Base-by-base conservation (phyloP, 2,113 vertebrate species). In the Hirundichthys speculiger region DNA sequence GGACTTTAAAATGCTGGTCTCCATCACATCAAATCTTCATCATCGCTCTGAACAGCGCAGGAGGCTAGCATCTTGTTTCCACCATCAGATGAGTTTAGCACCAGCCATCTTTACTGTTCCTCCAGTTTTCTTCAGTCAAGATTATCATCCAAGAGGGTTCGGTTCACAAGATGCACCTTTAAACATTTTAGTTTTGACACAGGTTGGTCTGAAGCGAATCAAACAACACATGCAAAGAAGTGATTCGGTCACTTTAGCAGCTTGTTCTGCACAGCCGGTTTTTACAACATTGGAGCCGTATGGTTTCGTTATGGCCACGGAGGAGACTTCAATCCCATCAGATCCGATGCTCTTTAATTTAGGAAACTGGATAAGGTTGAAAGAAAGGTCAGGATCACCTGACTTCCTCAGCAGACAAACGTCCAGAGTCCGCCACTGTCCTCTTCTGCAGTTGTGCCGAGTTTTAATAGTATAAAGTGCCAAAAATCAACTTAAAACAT, bases 1-100 rank as follows among this genome's bases (percentile, higher is more conserved):
- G 18, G 74, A 76, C 54, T 47, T 69, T 80, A 58, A 79, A 65
- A 77, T 20, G 72, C 16, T 2, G 19, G 53, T 27, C 49, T 83
- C 64, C 40, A 61, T 60, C 63, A 50, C 49, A 39, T 74, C 70
- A 61, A 61, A 51, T 85, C 87, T 85, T 89, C 12, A 52, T 79
- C 53, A 43, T 78, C 41, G 39, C 25, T 64, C 47, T 66, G 49
- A 50, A 30, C 57, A 25, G 49, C 45, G 48, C 52, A 27, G 48
- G 30, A 40, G 18, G 24, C 59, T 9, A 15, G 61, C 56, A 11
- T 39, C 22, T 68, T 25, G 27, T 19, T 62, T 55, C 20, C 48
- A 48, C 7, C 4, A n/a, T 50, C 57, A 38, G 15, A 14, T 49
- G 55, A 55, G 57, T 51, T 71, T 46, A 52, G 41, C 45, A 40